Percentiles rank a stretch among this genome's conserved stretches.
phyloP scores from a whole-genome alignment of 1,140 invertebrate genomes.

The Drosophila pruinosa region DNA sequence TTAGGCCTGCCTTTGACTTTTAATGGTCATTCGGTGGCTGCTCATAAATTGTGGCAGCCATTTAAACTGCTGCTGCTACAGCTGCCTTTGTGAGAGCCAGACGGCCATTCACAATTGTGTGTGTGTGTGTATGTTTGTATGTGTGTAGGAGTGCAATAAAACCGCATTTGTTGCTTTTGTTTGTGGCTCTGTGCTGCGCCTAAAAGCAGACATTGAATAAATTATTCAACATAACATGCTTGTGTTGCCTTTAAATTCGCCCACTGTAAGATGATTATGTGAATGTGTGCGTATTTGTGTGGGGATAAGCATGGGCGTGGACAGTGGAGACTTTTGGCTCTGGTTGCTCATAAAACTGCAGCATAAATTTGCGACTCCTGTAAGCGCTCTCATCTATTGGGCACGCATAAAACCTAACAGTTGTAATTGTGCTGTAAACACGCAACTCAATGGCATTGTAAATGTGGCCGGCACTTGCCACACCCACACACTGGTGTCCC shows the following conservation, averaged over 20 bases:
- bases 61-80: constrained; percentile 48
- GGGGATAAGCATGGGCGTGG: not conserved
- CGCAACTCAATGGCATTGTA: constrained; percentile 74
- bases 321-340: constrained; percentile 33
- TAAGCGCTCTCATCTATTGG: constrained; percentile 50
- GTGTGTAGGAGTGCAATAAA: constrained; percentile 61
- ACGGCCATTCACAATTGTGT: constrained; percentile 15
- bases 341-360: constrained; percentile 72
- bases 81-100: constrained; percentile 37
- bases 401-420: constrained; percentile 74
- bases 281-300: constrained; percentile 8
- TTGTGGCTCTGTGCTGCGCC: constrained; percentile 42
- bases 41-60: constrained; percentile 66
- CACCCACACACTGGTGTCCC: constrained; percentile 3
- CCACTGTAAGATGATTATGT: constrained; percentile 61
- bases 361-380: constrained; percentile 56
- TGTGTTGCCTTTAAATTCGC: constrained; percentile 58
- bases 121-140: not conserved
- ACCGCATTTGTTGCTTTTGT: constrained; percentile 53
- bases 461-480: constrained; percentile 49
- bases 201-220: constrained; percentile 80
- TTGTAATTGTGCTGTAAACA: constrained; percentile 81
- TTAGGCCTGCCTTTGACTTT: constrained; percentile 48
- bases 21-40: constrained; percentile 72
- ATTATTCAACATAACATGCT: constrained; percentile 59